phyloP scores from a whole-genome alignment of 2,797 vertebrate genomes.

The Limosa lapponica region DNA sequence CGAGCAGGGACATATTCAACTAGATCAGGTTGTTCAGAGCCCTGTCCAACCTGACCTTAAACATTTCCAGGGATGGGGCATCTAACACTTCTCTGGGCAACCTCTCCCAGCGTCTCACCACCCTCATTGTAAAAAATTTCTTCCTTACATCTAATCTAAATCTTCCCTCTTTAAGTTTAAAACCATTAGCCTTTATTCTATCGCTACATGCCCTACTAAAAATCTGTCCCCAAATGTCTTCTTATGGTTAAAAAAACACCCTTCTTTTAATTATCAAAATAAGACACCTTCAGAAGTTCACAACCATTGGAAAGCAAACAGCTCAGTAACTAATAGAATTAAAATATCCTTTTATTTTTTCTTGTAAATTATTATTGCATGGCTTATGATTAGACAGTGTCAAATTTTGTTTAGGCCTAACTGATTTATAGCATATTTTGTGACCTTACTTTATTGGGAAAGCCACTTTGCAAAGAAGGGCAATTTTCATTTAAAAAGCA shows the following conservation, averaged over 20 bases:
- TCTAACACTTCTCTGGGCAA: not conserved
- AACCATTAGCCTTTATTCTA: not conserved
- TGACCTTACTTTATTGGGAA: not conserved
- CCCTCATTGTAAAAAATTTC: not conserved
- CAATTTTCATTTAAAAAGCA: not conserved
- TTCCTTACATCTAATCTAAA: not conserved
- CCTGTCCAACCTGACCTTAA: not conserved
- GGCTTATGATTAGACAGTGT: conserved; percentile 3
- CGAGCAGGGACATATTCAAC: not conserved
- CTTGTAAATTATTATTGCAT: not conserved
- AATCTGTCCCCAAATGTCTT: not conserved
- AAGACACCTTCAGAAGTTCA: not conserved
- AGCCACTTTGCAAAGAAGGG: not conserved
- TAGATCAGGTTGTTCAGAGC: not conserved
- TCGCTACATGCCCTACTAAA: not conserved
- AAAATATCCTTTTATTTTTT: not conserved
- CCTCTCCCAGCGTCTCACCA: not conserved
- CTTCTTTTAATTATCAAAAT: not conserved
- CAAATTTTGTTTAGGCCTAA: conserved; percentile 9
- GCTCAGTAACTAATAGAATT: not conserved
- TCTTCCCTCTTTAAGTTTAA: not conserved
- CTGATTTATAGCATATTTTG: not conserved
- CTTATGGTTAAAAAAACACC: rapidly evolving
- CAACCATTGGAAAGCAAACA: not conserved
- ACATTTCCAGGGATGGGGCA: not conserved